Evolutionary conservation across 2,888 invertebrate species (phyloP), one percentile per base, ranked within the genome.

Genomic region (Patella depressa): DNA sequence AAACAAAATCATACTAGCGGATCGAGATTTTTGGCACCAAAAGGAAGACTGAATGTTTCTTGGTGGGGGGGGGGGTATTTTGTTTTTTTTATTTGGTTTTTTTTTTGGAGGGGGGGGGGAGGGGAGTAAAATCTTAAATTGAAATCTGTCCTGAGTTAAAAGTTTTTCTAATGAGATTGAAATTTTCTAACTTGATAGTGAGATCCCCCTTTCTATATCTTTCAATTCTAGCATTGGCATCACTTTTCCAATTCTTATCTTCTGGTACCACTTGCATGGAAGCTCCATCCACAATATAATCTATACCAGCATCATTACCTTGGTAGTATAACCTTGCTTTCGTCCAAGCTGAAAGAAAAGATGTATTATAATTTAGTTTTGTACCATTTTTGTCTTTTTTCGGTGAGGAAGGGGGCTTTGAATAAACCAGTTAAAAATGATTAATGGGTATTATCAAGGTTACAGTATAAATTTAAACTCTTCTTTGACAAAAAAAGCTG

Each of bases 251-350:
- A 57, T 81, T 77, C 0, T 71, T 65, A 53, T 82, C 74, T 19
- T 75, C 75, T 14, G 79, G 73, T 7, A 83, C 73, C 19, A 78
- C 78, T 29, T 73, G 72, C 3, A 84, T 75, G 11, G 81, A 82
- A n/a, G 79, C 74, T 19, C 79, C 81, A 74, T 80, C 82, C 65
- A 76, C 78, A 5, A 83, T 71, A 71, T 82, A 83, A 15, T 85
- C 82, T 24, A 85, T 80, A 12, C 83, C 79, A 57, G 79, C 78
- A 19, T 83, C 83, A 12, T 80, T 80, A 5, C 82, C 82, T 76
- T 85, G 83, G 71, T 80, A 82, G 77, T 85, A 82, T 4, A 85
- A 53, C 15, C 72, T 75, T 19, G 74, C 74, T 53, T 65, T 59
- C 45, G 54, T 53, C 53, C 71, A 72, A 19, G 57, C 80, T 80